Percentiles rank a stretch among this genome's conserved stretches.
Evolutionary conservation across 2,797 vertebrate genomes (phyloP).

Genomic region (Enteromius trimaculatus): DNA sequence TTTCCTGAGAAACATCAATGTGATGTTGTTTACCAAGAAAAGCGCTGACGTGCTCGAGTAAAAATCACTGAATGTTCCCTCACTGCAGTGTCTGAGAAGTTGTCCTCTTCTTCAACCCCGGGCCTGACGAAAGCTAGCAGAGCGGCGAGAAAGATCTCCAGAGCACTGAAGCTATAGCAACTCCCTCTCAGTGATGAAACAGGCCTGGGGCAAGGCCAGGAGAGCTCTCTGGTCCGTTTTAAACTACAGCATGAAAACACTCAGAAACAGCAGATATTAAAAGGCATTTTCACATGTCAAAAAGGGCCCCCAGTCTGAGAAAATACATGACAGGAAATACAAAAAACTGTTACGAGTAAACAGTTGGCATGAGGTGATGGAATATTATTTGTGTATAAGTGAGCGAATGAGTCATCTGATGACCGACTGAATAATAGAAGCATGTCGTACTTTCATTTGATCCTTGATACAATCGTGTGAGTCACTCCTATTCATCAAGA

Average conservation of each 20-base stretch:
- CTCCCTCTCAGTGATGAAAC: not conserved
- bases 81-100: conserved; percentile 20
- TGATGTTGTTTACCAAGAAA: conserved; percentile 56
- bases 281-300: not conserved
- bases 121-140: conserved; percentile 41
- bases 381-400: not conserved
- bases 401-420: not conserved
- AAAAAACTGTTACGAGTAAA: not conserved
- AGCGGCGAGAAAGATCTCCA: conserved; percentile 38
- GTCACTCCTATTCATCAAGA: not conserved
- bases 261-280: conserved; percentile 1
- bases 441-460: not conserved
- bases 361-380: not conserved
- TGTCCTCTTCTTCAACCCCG: conserved; percentile 15
- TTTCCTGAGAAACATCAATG: conserved; percentile 34
- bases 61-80: conserved; percentile 3
- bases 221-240: conserved; percentile 29
- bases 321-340: not conserved
- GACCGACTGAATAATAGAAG: not conserved
- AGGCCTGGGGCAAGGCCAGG: conserved; percentile 30
- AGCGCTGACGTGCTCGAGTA: conserved; percentile 13
- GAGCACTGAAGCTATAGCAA: conserved; percentile 37
- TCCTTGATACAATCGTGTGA: no score
- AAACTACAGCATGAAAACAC: not conserved
- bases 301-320: not conserved